Conservation (phyloP, 2,113 vertebrate species). For the Scophthalmus maximus region DNA sequence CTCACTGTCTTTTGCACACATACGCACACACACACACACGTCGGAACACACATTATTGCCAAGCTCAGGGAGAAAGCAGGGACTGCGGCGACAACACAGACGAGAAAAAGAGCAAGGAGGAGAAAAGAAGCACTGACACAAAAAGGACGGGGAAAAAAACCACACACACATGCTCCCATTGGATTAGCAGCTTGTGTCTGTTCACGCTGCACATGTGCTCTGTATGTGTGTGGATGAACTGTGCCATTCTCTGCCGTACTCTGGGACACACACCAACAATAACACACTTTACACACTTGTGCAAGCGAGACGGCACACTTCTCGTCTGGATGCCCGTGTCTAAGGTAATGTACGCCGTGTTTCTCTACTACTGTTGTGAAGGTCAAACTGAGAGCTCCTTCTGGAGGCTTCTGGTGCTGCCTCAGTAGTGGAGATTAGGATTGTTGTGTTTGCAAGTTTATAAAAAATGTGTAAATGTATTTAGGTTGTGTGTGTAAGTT, state of each 20-base stretch:
- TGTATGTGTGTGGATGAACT: slow-evolving; percentile 39
- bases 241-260: slow-evolving; percentile 34
- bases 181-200: slow-evolving; percentile 58
- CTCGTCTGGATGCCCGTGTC: slow-evolving; percentile 76
- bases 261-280: slow-evolving; percentile 35
- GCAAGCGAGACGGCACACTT: slow-evolving; percentile 28
- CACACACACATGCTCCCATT: slow-evolving; percentile 47
- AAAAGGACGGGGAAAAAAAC: neutral
- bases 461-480: slow-evolving; percentile 9
- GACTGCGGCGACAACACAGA: slow-evolving; percentile 64
- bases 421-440: neutral
- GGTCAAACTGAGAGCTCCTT: slow-evolving; percentile 38
- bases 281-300: slow-evolving; percentile 28
- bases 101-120: slow-evolving; percentile 48
- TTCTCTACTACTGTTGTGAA: slow-evolving; percentile 33
- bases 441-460: neutral
- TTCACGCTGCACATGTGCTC: slow-evolving; percentile 30
- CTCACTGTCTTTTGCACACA: slow-evolving; percentile 45
- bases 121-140: slow-evolving; percentile 32
- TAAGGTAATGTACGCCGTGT: slow-evolving; percentile 69
- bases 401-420: neutral
- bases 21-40: slow-evolving; percentile 35
- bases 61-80: slow-evolving; percentile 39
- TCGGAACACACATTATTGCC: slow-evolving; percentile 43
- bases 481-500: neutral